Base-by-base conservation (phyloP, 2,797 vertebrate species). In the Rachycentron canadum region DNA sequence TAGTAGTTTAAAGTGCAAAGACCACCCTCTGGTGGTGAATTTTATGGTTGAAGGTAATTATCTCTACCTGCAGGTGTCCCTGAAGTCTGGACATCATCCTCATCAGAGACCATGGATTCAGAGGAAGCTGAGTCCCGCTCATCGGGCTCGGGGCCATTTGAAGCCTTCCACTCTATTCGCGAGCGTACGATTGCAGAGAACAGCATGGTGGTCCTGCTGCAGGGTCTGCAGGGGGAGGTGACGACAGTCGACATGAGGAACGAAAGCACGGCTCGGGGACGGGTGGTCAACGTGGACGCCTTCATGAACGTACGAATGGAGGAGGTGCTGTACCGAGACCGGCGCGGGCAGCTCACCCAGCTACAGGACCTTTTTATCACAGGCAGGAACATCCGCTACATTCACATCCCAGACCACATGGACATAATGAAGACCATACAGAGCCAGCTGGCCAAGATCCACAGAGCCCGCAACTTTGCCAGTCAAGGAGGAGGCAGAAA, bases 261-360 rank as follows among this genome's bases (percentile, higher is more conserved):
- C 1, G 98, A 99, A 94, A 97, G 96, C 76, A 84, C 93, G 1
- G 98, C 96, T 0, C 89, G 68, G 0, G 98, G 98, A 1, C 93
- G 95, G 0, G 50, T 99, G 57, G 80, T 96, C 82, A 97, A 95
- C 3, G 98, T 99, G 14, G 98, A 99, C 11, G 97, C 97, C 77
- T 99, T 97, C 91, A 99, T 99, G 98, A 99, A 99, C 77, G 53
- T 99, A 58, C 96, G 97, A 0, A 92, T 99, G 88, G 92, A 94
- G 2, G 83, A 95, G 0, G 97, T 98, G 56, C 88, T 95, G 30
- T 97, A 95, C 91, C 95, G 90, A 0, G 96, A 98, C 93, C 85
- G 96, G 4, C 85, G 65, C 4, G 98, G 97, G 0, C 30, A 64
- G 1, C 69, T 89, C 79, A 91, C 91, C 0, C 69, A 60, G 26